A percentile compares a stretch with the other conserved stretches of the same genome.
phyloP scores from a whole-genome alignment of 2,888 invertebrate species.

The Eilema sororculum region DNA sequence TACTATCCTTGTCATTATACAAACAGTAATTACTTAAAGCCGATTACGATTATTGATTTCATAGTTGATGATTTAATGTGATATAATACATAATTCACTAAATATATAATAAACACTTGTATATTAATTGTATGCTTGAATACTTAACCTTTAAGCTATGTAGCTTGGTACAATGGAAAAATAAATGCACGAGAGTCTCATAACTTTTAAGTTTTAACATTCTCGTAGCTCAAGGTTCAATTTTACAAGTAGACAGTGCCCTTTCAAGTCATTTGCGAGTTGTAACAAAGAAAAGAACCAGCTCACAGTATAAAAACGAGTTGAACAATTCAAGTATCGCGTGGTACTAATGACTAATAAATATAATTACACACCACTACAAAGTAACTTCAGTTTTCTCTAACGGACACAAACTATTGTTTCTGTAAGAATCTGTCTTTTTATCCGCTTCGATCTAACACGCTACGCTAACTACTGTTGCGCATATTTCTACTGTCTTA shows the following conservation, averaged over 20 bases:
- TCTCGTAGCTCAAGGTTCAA: not conserved
- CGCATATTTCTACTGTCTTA: not conserved
- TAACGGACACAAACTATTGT: slow-evolving; percentile 33
- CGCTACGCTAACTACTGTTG: slow-evolving; percentile 19
- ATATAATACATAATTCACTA: not conserved
- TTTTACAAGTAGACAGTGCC: not conserved
- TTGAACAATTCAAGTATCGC: slow-evolving; percentile 16
- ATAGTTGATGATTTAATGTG: not conserved
- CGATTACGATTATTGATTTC: not conserved
- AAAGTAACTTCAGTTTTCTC: slow-evolving; percentile 37
- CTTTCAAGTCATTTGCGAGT: not conserved
- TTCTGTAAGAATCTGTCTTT: slow-evolving; percentile 25
- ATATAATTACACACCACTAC: slow-evolving; percentile 36
- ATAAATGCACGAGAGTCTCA: not conserved
- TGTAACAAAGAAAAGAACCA: not conserved
- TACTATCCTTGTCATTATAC: not conserved
- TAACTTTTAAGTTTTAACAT: not conserved
- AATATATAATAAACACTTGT: not conserved
- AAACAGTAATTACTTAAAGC: not conserved
- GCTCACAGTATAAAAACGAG: not conserved
- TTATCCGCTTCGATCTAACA: slow-evolving; percentile 28
- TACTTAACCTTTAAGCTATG: not conserved
- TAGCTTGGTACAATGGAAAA: not conserved
- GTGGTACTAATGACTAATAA: slow-evolving; percentile 33
- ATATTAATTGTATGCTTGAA: not conserved